Evolutionary conservation across 2,888 invertebrate species (phyloP), one percentile per base, ranked within the genome.

Genomic region (Monoplex corrugatus): DNA sequence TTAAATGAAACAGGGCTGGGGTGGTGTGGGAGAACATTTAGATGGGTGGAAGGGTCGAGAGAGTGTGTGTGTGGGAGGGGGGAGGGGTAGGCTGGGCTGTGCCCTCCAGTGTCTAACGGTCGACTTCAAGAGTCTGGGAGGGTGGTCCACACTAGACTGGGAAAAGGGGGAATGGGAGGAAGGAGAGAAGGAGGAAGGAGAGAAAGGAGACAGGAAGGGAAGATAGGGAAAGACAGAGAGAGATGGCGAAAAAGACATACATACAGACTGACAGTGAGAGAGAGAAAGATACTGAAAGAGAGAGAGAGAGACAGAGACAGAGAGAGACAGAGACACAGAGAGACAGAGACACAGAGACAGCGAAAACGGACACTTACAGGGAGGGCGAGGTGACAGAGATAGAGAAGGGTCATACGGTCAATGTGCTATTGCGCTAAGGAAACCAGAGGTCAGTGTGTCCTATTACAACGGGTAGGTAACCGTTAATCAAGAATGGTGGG

Each of bases 271-370:
- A 80, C n/a, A 80, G 80, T 38, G 38, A 80, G 80, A 80, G 38
- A 80, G 80, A 80, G 38, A 80, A 40, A 80, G 19, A 80, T 8
- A 80, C n/a, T 38, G 38, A 80, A 13, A 80, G 80, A 80, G 38
- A 80, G 80, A 80, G 38, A 80, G 80, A 80, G 35, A 78, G 78
- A 78, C 23, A 78, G 78, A 78, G 35, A 78, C 38, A 78, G 78
- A 78, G 35, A 78, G 35, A 78, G 78, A 78, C 6, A 32, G 38
- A 78, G 5, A 68, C 5, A 68, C 68, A 68, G 28, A 28, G 5
- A 10, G 68, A 68, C 13, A 68, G 19, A n/a, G n/a, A 72, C 2
- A n/a, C 8, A 28, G 28, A 72, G 32, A 2, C 3, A n/a, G 8
- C 72, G 32, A 8, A n/a, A 72, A 32, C 2, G 28, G 57, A 57